Percentiles rank a stretch among this genome's conserved stretches.
Conservation (phyloP, 2,797 vertebrate species). For the Cossypha niveicapilla region DNA sequence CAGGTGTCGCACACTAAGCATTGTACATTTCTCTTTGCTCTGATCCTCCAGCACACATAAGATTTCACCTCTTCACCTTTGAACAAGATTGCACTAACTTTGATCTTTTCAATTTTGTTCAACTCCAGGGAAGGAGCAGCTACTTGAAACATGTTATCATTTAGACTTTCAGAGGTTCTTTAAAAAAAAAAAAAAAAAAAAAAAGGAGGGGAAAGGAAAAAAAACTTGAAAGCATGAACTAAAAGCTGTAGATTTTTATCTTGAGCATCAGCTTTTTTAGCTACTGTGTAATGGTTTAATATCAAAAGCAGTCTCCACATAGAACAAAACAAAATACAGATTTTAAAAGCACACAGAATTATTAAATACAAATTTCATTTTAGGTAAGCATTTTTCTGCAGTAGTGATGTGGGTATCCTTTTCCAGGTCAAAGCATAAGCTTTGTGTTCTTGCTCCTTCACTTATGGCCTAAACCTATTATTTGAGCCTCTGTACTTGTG, state of each 20-base stretch:
- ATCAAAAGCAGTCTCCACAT: constrained; percentile 18
- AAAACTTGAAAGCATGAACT: not conserved
- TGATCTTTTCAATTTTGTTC: constrained; percentile 68
- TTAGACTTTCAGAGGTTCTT: constrained; percentile 26
- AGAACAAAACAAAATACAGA: constrained; percentile 42
- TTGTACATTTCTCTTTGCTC: constrained; percentile 50
- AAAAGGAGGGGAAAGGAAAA: rapidly evolving
- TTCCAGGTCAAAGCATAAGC: not conserved
- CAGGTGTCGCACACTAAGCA: constrained; percentile 20
- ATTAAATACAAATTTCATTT: not conserved
- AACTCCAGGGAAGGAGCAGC: constrained; percentile 53
- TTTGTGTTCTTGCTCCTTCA: not conserved
- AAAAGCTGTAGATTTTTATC: constrained; percentile 43
- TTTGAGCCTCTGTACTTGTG: not conserved
- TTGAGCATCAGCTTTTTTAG: constrained; percentile 39
- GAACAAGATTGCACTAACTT: constrained; percentile 56
- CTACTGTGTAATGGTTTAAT: not conserved
- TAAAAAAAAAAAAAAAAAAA: not conserved
- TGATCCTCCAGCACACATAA: constrained; percentile 61
- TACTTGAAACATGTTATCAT: constrained; percentile 56
- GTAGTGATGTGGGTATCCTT: not conserved
- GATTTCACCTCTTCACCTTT: constrained; percentile 62
- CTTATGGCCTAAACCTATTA: not conserved
- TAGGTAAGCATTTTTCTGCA: not conserved
- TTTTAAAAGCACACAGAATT: not conserved